Evolutionary conservation across 2,113 vertebrate genomes (phyloP), one percentile per base, ranked within the genome.

Genomic region (Dipodomys stephensi): DNA sequence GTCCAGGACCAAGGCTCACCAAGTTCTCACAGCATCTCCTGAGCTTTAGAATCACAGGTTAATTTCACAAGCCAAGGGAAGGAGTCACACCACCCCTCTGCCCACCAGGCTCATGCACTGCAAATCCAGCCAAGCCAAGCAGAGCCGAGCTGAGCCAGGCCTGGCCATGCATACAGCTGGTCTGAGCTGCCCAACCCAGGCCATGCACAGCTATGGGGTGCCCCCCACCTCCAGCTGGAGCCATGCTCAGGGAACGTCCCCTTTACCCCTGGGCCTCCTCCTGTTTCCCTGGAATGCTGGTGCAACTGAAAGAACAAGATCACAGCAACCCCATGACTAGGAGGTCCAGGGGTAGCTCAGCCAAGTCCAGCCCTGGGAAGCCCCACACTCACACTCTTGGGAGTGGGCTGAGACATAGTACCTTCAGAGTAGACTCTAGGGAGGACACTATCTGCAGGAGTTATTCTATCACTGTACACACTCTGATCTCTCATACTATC

Each of bases 191-290:
- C 96, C 94, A 16, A 57, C 87, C 81, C 62, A 90, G 88, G 95
- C 91, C 96, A 97, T 97, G 97, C 97, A 94, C 27, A 96, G 95
- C 87, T 49, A 78, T n/a, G 79, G 71, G 39, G 76, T 57, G 30
- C 53, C 94, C 92, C 92, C 95, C 93, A 25, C 90, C 87, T 68
- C 82, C 90, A 93, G 87, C 84, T 68, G 35, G 72, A 96, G 95
- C 94, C 97, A 97, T 95, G 95, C 97, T 77, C 72, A 82, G 85
- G 78, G 83, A 78, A 79, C 88, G 64, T 69, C 96, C 96, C 90
- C 83, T 93, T 97, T 97, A 97, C 97, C 97, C 97, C 97, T 97
- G 95, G 96, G 96, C 95, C 88, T 79, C 95, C 97, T 95, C 72
- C 93, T 97, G 81, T 92, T 92, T 92, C 94, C 92, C 94, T 0